These are phyloP conservation scores for Hippoglossus hippoglossus DNA, from an alignment of 2,797 vertebrate genomes.

Conservation along the genomic window DNA sequence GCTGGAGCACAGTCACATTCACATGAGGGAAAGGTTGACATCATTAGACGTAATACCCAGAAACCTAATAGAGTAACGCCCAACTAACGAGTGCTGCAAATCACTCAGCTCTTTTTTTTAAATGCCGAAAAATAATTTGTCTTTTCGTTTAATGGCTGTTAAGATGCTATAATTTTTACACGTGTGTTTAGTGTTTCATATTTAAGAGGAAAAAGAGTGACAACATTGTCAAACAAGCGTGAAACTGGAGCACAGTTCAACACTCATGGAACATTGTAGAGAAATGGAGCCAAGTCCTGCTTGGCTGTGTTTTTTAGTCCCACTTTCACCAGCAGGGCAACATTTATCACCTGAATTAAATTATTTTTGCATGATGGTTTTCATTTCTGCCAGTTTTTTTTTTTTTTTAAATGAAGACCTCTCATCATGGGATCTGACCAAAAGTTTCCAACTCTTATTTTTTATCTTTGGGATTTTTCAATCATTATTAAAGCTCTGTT, in stretches of 20 bases:
- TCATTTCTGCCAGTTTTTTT: neutral
- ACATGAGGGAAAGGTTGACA: constrained; percentile 76
- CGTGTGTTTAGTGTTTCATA: constrained; percentile 82
- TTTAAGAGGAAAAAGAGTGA: constrained; percentile 82
- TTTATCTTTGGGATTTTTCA: neutral
- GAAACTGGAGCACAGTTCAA: constrained; percentile 75
- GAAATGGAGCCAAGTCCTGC: constrained; percentile 59
- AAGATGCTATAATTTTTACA: constrained; percentile 72
- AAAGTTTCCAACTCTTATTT: constrained; percentile 27
- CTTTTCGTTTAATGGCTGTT: constrained; percentile 76
- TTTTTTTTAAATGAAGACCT: neutral
- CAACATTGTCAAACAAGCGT: constrained; percentile 81
- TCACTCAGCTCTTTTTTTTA: constrained; percentile 75
- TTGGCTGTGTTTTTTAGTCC: constrained; percentile 64
- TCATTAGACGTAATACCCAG: constrained; percentile 78
- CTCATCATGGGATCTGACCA: constrained; percentile 2
- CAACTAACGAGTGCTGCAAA: constrained; percentile 76
- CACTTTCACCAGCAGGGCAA: constrained; percentile 56
- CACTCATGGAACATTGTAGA: constrained; percentile 64
- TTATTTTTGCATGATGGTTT: neutral
- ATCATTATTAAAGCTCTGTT: constrained; percentile 7
- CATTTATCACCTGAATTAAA: constrained; percentile 68
- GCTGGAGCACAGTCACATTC: constrained; percentile 54
- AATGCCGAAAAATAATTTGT: constrained; percentile 76
- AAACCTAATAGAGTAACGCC: constrained; percentile 79